Percentiles rank a stretch among this genome's conserved stretches.
phyloP scores from a whole-genome alignment of 1,140 invertebrate genomes.

The Drosophila prosaltans region DNA sequence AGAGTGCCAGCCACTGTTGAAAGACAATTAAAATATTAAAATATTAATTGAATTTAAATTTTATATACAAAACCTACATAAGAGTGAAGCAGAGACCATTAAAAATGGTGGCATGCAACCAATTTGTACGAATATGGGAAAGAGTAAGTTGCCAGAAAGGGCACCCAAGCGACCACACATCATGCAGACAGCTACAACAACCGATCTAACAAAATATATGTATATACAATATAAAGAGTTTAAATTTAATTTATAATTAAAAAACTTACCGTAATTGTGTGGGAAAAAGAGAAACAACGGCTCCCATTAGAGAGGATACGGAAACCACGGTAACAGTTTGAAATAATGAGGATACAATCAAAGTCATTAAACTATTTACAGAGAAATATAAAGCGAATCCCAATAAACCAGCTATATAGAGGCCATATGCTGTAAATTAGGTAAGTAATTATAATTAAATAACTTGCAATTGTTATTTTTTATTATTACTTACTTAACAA shows the following conservation, averaged over 20 bases:
- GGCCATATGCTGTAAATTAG: slow-evolving; percentile 68
- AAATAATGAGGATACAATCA: slow-evolving; percentile 68
- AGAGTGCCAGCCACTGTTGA: not conserved
- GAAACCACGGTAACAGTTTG: slow-evolving; percentile 66
- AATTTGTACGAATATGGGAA: slow-evolving; percentile 72
- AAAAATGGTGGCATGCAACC: slow-evolving; percentile 79
- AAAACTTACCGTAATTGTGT: slow-evolving; percentile 68
- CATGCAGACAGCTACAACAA: slow-evolving; percentile 73
- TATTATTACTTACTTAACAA: slow-evolving; percentile 71
- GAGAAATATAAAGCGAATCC: slow-evolving; percentile 83
- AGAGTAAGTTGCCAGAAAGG: slow-evolving; percentile 74
- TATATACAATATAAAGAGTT: not conserved
- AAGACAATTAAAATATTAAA: not conserved
- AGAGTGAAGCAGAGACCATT: slow-evolving; percentile 67
- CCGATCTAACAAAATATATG: slow-evolving; percentile 40
- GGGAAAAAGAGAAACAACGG: slow-evolving; percentile 73
- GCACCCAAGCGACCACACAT: slow-evolving; percentile 79
- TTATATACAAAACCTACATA: slow-evolving; percentile 52
- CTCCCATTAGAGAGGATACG: slow-evolving; percentile 69
- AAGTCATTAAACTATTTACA: slow-evolving; percentile 77
- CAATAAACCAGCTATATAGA: slow-evolving; percentile 75
- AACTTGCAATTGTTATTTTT: too few species aligned
- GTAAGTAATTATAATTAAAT: too few species aligned
- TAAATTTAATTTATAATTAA: too few species aligned
- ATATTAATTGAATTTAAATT: too few species aligned